Evolutionary conservation across 2,888 invertebrate species (phyloP), one percentile per base, ranked within the genome.

Genomic region (Macrosiphum euphorbiae): DNA sequence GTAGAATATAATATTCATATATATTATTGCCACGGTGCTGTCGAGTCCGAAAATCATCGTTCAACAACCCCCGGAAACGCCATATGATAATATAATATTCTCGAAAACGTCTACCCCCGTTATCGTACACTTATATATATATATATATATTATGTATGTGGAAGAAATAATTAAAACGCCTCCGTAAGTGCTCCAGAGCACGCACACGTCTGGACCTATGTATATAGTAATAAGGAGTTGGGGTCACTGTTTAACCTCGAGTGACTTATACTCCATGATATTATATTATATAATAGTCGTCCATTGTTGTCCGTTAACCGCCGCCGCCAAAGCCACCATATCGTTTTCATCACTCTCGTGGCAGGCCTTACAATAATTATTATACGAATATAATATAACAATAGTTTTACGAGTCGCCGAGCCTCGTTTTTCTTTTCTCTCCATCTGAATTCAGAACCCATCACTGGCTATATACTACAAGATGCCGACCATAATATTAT

Each of bases 121-220:
- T 7, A 26, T 67, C 50, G 67, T 90, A 67, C 35, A 78, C 35
- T 3, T 52, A 20, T 52, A 41, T 41, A 41, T 41, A 41, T 41
- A 44, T 44, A 44, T 44, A 44, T 24, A 55, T 24, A 55, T 55
- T 5, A 26, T 58, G 58, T 26, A 8, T 3, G 20, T 35, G 78
- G 35, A 78, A 35, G 50, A 90, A 90, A 90, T 90, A 90, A 90
- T 90, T 90, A 90, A 78, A 90, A 90, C 67, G 67, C 50, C 24
- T 26, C 11, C 90, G 26, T 67, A 11, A 50, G n/a, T 41, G 78
- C n/a, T n/a, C 11, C 10, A 61, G 58, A 26, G 58, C 26, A 58
- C 47, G 52, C 78, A 78, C 35, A 8, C 35, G 35, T 35, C 35
- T 8, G 78, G 78, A 78, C 78, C 35, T 16, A 20, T 78, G 78